These are phyloP conservation scores for Brachymystax lenok DNA, from an alignment of 2,797 vertebrate species.

Conservation along the genomic window DNA sequence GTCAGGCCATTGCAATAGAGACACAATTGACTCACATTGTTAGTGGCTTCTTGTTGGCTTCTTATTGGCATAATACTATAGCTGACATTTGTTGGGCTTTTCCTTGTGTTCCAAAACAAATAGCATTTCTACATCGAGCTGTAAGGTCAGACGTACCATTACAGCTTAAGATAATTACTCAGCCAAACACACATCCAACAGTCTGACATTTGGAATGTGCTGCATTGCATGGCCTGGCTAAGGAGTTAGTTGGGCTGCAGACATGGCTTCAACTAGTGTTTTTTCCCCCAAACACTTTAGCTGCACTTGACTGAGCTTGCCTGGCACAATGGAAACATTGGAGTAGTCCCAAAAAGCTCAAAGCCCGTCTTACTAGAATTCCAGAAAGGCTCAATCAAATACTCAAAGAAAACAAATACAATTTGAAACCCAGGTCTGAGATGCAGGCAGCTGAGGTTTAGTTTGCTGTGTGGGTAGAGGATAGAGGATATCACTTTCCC, in stretches of 20 bases:
- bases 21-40: not conserved
- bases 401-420: not conserved
- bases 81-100: constrained; percentile 11
- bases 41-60: not conserved
- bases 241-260: not conserved
- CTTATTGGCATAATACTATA: not conserved
- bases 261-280: not conserved
- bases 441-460: not conserved
- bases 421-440: not conserved
- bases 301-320: not conserved
- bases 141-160: constrained; percentile 50
- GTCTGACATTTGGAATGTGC: constrained; percentile 7
- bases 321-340: not conserved
- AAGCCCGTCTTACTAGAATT: not conserved
- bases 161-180: constrained; percentile 38
- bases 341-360: not conserved
- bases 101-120: constrained; percentile 22
- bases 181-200: not conserved
- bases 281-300: not conserved
- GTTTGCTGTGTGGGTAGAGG: not conserved
- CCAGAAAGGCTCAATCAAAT: not conserved
- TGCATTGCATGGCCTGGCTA: not conserved
- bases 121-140: constrained; percentile 15
- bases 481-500: not conserved
- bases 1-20: not conserved